Evolutionary conservation across 2,113 vertebrate species (phyloP).

Genomic region (Amblyornis subalaris): DNA sequence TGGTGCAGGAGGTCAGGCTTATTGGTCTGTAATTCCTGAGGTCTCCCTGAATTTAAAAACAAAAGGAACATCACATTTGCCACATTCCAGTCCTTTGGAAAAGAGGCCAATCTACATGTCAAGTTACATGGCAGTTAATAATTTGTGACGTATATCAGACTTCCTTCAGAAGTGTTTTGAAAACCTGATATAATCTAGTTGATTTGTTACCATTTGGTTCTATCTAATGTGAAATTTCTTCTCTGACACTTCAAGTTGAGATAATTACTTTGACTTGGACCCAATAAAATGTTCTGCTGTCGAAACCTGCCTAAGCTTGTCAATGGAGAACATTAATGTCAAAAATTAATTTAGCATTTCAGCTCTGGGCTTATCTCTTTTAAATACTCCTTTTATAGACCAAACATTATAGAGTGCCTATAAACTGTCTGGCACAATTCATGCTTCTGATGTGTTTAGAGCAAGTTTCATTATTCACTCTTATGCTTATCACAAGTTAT

Average conservation of each 20-base stretch:
- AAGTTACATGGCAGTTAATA: not conserved
- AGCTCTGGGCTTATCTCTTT: conserved; percentile 39
- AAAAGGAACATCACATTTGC: not conserved
- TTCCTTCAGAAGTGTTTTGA: conserved; percentile 6
- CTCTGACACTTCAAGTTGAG: not conserved
- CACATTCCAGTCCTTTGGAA: not conserved
- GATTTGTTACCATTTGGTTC: conserved; percentile 25
- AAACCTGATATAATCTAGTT: conserved; percentile 20
- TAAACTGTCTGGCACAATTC: conserved; percentile 30
- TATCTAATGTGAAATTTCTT: conserved; percentile 17
- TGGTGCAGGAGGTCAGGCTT: not conserved
- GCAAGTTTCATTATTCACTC: conserved; percentile 11
- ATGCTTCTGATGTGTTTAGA: conserved; percentile 27
- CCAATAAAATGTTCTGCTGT: not conserved
- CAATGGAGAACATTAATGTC: not conserved
- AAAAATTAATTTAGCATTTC: conserved; percentile 40
- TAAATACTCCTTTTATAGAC: not conserved
- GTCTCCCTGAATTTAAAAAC: not conserved
- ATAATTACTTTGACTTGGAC: conserved; percentile 22
- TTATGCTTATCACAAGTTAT: conserved; percentile 3
- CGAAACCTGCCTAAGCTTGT: conserved; percentile 30
- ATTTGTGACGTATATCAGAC: conserved; percentile 31
- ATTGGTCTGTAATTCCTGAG: not conserved
- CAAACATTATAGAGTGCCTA: conserved; percentile 7
- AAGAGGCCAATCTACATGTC: not conserved